Evolutionary conservation across 1,140 invertebrate genomes (phyloP), one percentile per base, ranked within the genome.

Genomic region (Leptinotarsa defecta): DNA sequence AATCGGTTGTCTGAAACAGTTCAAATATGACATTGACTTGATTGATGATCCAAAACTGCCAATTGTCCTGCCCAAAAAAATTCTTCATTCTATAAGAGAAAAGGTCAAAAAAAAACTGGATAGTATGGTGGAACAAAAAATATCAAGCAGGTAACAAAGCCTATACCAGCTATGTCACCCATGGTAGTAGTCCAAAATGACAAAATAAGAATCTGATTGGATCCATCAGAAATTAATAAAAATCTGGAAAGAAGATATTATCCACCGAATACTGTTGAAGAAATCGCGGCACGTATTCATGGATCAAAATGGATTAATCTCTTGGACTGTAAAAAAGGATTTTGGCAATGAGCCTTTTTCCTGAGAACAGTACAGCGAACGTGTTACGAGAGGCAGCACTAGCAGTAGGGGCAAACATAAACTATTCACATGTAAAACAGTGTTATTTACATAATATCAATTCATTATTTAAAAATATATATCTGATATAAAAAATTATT

Each of bases 91-190:
- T 20, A 20, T 68, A 68, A 48, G 19, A 68, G 68, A 74, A 22
- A 15, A 22, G 4, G 63, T 24, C 3, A 4, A 20, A 65, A 13
- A 65, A 65, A 20, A 65, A 65, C 34, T 69, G 22, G 65, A 69
- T 61, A n/a, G 4, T 17, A 74, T 74, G 73, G 57, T 27, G 1
- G 17, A 68, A 34, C n/a, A 20, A 27, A 64, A 48, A n/a, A 48
- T 68, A 74, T 74, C 17, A 74, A 68, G 57, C 48, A 65, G 4
- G 34, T 74, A 48, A 68, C 43, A 24, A 64, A 74, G 49, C 63
- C 73, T 19, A 57, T 48, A 68, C 73, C 73, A 52, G 73, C 27
- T 48, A 49, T 68, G 19, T 20, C 6, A 13, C 43, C 73, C 3
- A 68, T 68, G 49, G 73, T 68, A 19, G 48, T 74, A 19, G 48